Conservation (phyloP, 2,888 invertebrate genomes). For the Drosophila kanekoi region DNA sequence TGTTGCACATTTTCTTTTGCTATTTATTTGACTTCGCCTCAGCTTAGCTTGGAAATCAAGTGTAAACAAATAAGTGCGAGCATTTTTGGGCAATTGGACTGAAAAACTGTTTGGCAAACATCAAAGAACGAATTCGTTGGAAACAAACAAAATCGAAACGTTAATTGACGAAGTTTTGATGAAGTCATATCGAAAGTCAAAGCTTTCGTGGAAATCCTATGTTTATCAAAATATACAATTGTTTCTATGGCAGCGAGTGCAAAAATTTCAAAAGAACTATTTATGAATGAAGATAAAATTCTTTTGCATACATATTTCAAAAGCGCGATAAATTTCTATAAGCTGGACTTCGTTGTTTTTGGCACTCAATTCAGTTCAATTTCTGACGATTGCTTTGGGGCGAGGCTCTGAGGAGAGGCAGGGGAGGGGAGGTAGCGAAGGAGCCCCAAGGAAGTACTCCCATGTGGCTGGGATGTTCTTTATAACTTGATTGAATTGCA, state of each 20-base stretch:
- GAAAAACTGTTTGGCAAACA: constrained; percentile 6
- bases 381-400: too few species aligned
- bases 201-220: constrained; percentile 2
- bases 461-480: too few species aligned
- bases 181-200: constrained; percentile 2
- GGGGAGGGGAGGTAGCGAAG: too few species aligned
- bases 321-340: background rate
- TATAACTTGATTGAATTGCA: too few species aligned
- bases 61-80: constrained; percentile 44
- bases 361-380: too few species aligned
- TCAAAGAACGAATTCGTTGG: constrained; percentile 14
- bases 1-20: constrained; percentile 50
- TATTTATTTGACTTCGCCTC: constrained; percentile 59
- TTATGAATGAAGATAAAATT: background rate
- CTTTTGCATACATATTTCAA: background rate
- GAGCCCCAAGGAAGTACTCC: too few species aligned
- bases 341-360: background rate
- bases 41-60: constrained; percentile 6
- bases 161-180: constrained; percentile 5
- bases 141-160: background rate
- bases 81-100: constrained; percentile 19
- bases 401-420: too few species aligned
- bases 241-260: background rate
- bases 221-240: background rate
- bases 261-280: background rate